A percentile compares a stretch with the other conserved stretches of the same genome.
These are phyloP conservation scores for Apteryx owenii DNA, from an alignment of 2,113 vertebrate species.

Conservation along the genomic window DNA sequence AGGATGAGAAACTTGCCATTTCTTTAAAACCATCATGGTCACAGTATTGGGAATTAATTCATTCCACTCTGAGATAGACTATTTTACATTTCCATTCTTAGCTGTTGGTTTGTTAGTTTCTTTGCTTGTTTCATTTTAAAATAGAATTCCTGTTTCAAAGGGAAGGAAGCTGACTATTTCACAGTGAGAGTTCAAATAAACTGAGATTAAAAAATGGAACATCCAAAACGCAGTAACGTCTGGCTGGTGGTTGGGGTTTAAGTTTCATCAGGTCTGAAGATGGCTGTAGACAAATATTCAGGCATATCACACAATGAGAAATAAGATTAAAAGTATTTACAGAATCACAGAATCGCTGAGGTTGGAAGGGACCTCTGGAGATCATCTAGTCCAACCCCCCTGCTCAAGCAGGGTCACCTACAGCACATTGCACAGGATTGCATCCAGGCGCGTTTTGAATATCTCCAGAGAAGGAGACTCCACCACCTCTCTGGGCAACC, in stretches of 20 bases:
- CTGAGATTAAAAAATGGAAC: not conserved
- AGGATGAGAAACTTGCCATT: not conserved
- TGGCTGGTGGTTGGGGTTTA: not conserved
- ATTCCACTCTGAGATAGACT: not conserved
- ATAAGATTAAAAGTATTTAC: not conserved
- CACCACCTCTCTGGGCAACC: too few species aligned
- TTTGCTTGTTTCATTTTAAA: not conserved
- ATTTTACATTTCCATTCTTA: not conserved
- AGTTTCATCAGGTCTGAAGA: not conserved
- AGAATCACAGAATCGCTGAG: too few species aligned
- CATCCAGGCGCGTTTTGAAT: too few species aligned
- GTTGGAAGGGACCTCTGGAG: too few species aligned
- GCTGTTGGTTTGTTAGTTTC: not conserved
- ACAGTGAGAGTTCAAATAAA: not conserved
- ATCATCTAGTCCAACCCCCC: too few species aligned
- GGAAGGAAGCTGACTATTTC: not conserved
- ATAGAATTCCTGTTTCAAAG: not conserved
- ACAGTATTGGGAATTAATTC: not conserved
- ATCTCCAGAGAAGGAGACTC: too few species aligned
- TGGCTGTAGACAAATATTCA: not conserved
- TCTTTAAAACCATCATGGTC: not conserved
- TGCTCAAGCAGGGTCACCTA: too few species aligned
- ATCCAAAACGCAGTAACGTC: not conserved
- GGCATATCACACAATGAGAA: not conserved
- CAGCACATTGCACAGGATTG: too few species aligned